A percentile compares a stretch with the other conserved stretches of the same genome.
Evolutionary conservation across 2,888 invertebrate genomes (phyloP).

Genomic region (Tyria jacobaeae): DNA sequence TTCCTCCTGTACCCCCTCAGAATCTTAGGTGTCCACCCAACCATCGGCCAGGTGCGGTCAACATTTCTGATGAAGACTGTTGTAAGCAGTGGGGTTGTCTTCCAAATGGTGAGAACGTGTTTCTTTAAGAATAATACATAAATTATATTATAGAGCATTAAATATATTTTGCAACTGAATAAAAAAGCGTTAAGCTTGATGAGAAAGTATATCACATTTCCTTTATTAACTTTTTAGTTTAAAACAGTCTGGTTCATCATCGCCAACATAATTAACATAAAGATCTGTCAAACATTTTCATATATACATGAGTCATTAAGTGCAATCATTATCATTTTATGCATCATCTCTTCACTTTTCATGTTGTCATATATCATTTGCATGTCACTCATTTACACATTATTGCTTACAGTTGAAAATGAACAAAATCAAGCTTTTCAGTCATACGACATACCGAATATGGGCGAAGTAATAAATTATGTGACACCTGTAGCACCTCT

Average conservation of each 20-base stretch:
- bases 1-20: slow-evolving; percentile 91
- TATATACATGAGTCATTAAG: not conserved
- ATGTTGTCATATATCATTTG: slow-evolving; percentile 38
- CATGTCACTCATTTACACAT: slow-evolving; percentile 66
- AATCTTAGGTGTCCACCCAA: slow-evolving; percentile 90
- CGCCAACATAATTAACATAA: not conserved
- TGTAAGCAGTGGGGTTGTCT: slow-evolving; percentile 92
- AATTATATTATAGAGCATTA: not conserved
- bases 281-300: not conserved
- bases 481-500: slow-evolving; percentile 67
- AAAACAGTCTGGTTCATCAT: not conserved
- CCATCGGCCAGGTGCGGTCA: slow-evolving; percentile 88
- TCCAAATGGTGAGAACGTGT: slow-evolving; percentile 65
- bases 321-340: slow-evolving; percentile 2
- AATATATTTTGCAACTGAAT: not conserved
- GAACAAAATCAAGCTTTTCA: slow-evolving; percentile 55
- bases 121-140: not conserved
- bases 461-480: slow-evolving; percentile 60
- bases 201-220: not conserved
- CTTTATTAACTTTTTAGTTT: not conserved
- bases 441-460: slow-evolving; percentile 58
- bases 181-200: not conserved
- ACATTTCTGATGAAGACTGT: slow-evolving; percentile 91
- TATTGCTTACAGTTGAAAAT: slow-evolving; percentile 79
- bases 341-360: slow-evolving; percentile 14